Evolutionary conservation across 2,797 vertebrate genomes (phyloP), one percentile per base, ranked within the genome.

Genomic region (Sus cebifrons): DNA sequence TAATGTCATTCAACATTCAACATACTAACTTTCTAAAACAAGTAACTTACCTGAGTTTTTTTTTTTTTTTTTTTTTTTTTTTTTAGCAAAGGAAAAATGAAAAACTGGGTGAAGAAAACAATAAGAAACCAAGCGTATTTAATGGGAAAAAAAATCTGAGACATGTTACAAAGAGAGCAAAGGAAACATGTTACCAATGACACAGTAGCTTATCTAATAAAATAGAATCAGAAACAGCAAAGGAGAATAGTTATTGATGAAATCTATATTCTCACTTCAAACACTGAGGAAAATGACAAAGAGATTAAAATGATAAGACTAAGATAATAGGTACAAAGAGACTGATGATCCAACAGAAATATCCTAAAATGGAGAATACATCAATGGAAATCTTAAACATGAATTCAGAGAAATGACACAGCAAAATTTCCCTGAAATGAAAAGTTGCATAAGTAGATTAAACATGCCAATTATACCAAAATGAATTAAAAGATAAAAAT

Each of bases 401-500:
- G 29, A 79, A 89, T 83, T 91, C 86, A 91, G 54, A 95, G 75
- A 95, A 92, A 95, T 90, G 81, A 90, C 27, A 86, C 32, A 56
- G 32, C 60, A 90, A 78, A 91, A 62, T 71, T 89, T 94, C 71
- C 27, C 81, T 84, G 60, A 70, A 94, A 74, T 93, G 36, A 89
- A 96, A 91, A 86, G 79, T 23, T 52, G 7, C 9, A 36, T 86
- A 36, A 93, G 40, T 58, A 95, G 75, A 56, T 82, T 56, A 89
- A 93, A 87, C 94, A 87, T 64, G 29, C 11, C 70, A 86, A 86
- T 85, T 91, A 93, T 17, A 65, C 16, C 9, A 95, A 86, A 89
- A 86, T 91, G 73, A 95, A 81, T 96, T 96, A 96, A 91, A 95
- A 91, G 70, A 94, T 94, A 96, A 90, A 94, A 94, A 91, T 89